Percentiles rank a stretch among this genome's conserved stretches.
Conservation (phyloP, 2,888 invertebrate species). For the Sicus ferrugineus region DNA sequence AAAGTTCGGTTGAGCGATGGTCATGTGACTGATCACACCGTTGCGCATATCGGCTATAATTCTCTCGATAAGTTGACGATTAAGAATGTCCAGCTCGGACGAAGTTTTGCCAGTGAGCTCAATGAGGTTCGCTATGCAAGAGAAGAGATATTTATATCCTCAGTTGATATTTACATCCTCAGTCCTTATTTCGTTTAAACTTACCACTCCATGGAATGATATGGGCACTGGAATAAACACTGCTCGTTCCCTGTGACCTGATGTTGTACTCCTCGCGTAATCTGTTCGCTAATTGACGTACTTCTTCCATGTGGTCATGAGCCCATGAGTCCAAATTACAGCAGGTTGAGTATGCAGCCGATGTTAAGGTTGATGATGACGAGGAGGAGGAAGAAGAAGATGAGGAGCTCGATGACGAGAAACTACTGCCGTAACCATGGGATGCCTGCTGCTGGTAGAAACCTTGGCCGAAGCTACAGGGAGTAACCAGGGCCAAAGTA, state of each 20-base stretch:
- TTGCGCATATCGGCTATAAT: slow-evolving; percentile 57
- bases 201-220: slow-evolving; percentile 53
- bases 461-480: slow-evolving; percentile 45
- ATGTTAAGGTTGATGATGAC: slow-evolving; percentile 37
- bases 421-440: no score
- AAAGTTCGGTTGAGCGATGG: slow-evolving; percentile 57
- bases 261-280: slow-evolving; percentile 57
- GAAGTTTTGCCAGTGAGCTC: slow-evolving; percentile 55
- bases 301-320: slow-evolving; percentile 52
- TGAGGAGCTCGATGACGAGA: slow-evolving; percentile 43
- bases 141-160: neutral
- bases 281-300: slow-evolving; percentile 56
- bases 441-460: slow-evolving; percentile 20
- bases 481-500: slow-evolving; percentile 47
- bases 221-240: slow-evolving; percentile 38
- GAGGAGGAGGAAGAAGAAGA: slow-evolving; percentile 43
- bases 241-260: slow-evolving; percentile 49
- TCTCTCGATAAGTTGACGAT: slow-evolving; percentile 49
- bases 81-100: slow-evolving; percentile 53
- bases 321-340: slow-evolving; percentile 55
- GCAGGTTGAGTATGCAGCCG: slow-evolving; percentile 35
- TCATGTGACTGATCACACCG: slow-evolving; percentile 51
- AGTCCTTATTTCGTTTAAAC: slow-evolving; percentile 21
- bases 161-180: neutral
- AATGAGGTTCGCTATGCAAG: slow-evolving; percentile 50